Base-by-base conservation (phyloP, 2,797 vertebrate species). In the Pelobates cultripes region DNA sequence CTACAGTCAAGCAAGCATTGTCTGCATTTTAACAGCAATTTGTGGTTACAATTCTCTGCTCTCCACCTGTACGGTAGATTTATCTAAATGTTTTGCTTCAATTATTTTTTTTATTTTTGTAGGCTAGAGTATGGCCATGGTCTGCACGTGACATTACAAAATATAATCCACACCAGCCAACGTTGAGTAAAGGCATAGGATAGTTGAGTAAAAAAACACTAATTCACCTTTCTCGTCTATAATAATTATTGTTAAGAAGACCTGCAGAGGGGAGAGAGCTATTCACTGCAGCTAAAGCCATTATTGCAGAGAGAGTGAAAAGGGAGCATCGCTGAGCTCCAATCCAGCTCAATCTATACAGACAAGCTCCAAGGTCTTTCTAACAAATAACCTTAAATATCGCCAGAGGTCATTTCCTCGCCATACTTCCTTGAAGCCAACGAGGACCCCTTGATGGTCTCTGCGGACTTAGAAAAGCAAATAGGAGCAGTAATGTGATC, bases 361-460 rank as follows among this genome's bases (percentile, higher is more conserved):
- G 63, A 68, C 51, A 76, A 43, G 10, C 17, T 47, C 53, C 74
- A 78, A 83, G 81, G 53, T 75, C 71, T 63, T 70, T 78, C 70
- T 69, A 70, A 53, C 43, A 77, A 77, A 77, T 73, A 78, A 83
- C 81, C 81, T 83, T 70, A 74, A 61, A 61, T 44, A 64, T 28
- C 41, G 44, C 75, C 81, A 78, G 76, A 83, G 81, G 81, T 78
- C 81, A 78, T 70, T 70, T 78, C 71, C 75, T 66, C 47, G 17
- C 51, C 64, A 63, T 28, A 71, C 61, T 61, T 57, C 43, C 72
- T 70, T 43, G 55, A 69, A 68, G 10, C 55, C 10, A 40, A 28
- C 15, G 17, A 70, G 42, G 68, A 82, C 53, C 60, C 3, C 68
- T 73, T 45, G 45, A 10, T 45, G 15, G 42, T 67, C 40, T 53